Percentiles rank a stretch among this genome's conserved stretches.
Evolutionary conservation across 2,888 invertebrate species (phyloP).

Genomic region (Volucella inanis): DNA sequence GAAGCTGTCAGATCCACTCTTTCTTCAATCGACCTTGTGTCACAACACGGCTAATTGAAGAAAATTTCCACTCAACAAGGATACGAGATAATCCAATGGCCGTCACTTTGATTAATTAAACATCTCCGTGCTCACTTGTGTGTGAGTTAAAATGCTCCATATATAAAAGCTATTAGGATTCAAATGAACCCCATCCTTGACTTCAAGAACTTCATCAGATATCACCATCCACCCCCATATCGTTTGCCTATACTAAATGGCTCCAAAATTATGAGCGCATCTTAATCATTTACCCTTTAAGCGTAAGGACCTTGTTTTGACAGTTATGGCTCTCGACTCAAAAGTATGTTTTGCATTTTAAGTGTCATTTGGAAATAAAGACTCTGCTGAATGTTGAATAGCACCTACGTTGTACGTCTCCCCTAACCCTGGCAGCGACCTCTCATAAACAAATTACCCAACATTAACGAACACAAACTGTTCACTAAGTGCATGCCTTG

Average conservation of each 20-base stretch:
- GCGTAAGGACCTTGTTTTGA: conserved; percentile 53
- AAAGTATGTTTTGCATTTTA: conserved; percentile 73
- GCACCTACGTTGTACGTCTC: conserved; percentile 12
- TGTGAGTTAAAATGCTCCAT: background rate
- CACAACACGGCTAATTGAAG: conserved; percentile 50
- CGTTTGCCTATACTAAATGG: conserved; percentile 50
- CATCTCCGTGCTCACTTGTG: conserved; percentile 37
- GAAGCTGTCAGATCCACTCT: conserved; percentile 7
- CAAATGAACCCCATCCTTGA: conserved; percentile 7
- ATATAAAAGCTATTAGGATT: conserved; percentile 19
- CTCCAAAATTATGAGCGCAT: conserved; percentile 54
- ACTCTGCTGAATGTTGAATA: background rate
- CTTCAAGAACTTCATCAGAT: background rate
- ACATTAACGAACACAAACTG: conserved; percentile 74
- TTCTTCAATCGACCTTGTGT: background rate
- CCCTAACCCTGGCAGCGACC: conserved; percentile 2
- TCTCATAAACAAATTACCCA: conserved; percentile 74
- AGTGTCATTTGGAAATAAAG: conserved; percentile 62
- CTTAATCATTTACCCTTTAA: conserved; percentile 58
- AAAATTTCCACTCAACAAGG: conserved; percentile 31
- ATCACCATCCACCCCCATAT: background rate
- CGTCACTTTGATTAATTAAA: conserved; percentile 56
- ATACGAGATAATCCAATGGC: conserved; percentile 39
- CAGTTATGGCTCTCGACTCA: conserved; percentile 58
- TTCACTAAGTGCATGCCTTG: conserved; percentile 68